Percentiles rank a stretch among this genome's conserved stretches.
These are phyloP conservation scores for Capitella teleta DNA, from an alignment of 1,140 invertebrate genomes.

Conservation along the genomic window DNA sequence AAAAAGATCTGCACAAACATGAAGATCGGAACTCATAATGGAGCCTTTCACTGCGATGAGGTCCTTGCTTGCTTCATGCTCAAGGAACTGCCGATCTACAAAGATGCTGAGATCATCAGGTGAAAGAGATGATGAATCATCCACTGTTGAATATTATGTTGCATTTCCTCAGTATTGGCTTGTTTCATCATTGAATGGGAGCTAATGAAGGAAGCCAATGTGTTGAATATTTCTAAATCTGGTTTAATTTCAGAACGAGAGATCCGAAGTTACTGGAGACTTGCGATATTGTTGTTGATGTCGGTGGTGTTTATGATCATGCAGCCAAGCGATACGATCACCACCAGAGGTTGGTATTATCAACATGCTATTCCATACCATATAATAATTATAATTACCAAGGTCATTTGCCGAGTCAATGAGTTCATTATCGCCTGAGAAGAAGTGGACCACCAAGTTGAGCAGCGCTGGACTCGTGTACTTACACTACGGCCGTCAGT, in stretches of 20 bases:
- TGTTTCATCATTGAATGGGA: too few relatives aligned
- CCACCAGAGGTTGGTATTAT: constrained; percentile 63
- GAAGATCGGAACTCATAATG: constrained; percentile 52
- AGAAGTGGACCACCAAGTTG: constrained; percentile 56
- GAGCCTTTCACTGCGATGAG: constrained; percentile 90
- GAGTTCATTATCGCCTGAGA: constrained; percentile 47
- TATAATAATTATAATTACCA: constrained; percentile 24
- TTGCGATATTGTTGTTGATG: constrained; percentile 93
- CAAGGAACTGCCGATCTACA: constrained; percentile 66
- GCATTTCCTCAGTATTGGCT: too few relatives aligned
- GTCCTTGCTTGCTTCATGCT: constrained; percentile 85
- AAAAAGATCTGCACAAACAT: too few relatives aligned
- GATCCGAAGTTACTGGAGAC: constrained; percentile 56
- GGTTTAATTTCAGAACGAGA: constrained; percentile 45
- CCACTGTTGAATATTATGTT: neutral
- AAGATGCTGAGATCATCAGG: constrained; percentile 70
- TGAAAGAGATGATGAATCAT: constrained; percentile 10
- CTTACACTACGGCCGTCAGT: constrained; percentile 72
- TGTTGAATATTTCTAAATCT: too few relatives aligned
- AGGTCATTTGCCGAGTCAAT: constrained; percentile 59
- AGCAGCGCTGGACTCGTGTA: constrained; percentile 94
- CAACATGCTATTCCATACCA: neutral
- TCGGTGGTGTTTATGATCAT: constrained; percentile 79
- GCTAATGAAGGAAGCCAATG: too few relatives aligned
- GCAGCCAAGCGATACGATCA: constrained; percentile 76